Percentiles rank a stretch among this genome's conserved stretches.
Conservation (phyloP, 1,140 invertebrate genomes). For the Drosophila simulans region DNA sequence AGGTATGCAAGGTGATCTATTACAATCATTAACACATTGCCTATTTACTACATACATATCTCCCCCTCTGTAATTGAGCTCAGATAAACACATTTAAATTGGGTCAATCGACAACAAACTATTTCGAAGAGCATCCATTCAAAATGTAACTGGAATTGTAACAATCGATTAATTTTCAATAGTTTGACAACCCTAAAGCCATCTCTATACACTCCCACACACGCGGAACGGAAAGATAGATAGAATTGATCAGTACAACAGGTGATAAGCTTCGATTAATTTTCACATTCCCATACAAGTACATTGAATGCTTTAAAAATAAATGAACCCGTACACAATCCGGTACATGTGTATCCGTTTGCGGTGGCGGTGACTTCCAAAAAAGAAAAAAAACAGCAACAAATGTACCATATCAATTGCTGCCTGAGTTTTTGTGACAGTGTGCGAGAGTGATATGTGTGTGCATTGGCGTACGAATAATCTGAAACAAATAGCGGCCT, state of each 20-base stretch:
- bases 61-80: background rate
- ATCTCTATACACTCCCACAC: background rate
- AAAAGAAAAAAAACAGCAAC: constrained; percentile 5
- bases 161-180: background rate
- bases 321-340: constrained; percentile 37
- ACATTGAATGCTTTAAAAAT: constrained; percentile 31
- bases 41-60: no score
- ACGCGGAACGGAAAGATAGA: no score
- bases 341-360: constrained; percentile 8
- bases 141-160: background rate
- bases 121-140: background rate
- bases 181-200: constrained; percentile 11
- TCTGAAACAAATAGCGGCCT: constrained; percentile 51
- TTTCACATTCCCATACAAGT: constrained; percentile 23
- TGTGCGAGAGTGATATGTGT: constrained; percentile 17
- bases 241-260: constrained; percentile 29
- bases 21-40: no score
- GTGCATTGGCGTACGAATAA: constrained; percentile 11
- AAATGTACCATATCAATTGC: constrained; percentile 10
- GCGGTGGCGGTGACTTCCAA: constrained; percentile 27
- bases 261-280: constrained; percentile 36
- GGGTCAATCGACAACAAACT: background rate
- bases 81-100: background rate
- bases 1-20: constrained; percentile 4
- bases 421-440: constrained; percentile 23